Evolutionary conservation across 2,888 invertebrate genomes (phyloP).

Genomic region (Drosophila leonis): DNA sequence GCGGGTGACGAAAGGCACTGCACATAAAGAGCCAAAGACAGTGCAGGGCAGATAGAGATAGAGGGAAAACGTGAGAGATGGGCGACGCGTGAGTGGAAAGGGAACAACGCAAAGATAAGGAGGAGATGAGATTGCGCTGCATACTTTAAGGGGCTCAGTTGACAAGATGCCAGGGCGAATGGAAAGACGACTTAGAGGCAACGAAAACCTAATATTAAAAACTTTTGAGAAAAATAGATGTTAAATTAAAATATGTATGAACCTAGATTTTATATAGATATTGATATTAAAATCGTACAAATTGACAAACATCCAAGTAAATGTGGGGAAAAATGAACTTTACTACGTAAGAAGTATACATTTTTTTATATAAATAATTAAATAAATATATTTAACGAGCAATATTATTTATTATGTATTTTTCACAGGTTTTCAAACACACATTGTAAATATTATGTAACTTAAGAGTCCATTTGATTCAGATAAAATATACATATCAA

Average conservation of each 20-base stretch:
- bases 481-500: too few species aligned
- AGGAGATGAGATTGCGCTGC: slow-evolving; percentile 15
- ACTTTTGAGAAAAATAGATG: not conserved
- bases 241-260: not conserved
- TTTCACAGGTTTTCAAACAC: too few species aligned
- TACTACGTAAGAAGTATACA: too few species aligned
- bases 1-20: slow-evolving; percentile 53
- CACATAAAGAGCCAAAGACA: slow-evolving; percentile 5
- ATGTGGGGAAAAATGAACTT: too few species aligned
- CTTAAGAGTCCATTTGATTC: too few species aligned
- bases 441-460: too few species aligned
- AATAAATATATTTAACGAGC: too few species aligned
- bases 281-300: not conserved
- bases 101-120: slow-evolving; percentile 3
- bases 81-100: not conserved
- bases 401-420: too few species aligned
- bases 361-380: too few species aligned
- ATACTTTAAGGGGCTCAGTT: slow-evolving; percentile 27
- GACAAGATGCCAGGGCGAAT: slow-evolving; percentile 1
- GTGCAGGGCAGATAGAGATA: not conserved
- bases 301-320: not conserved
- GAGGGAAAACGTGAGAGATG: not conserved
- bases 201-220: too few species aligned
- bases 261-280: not conserved
- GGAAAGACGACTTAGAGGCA: not conserved